Percentiles rank a stretch among this genome's conserved stretches.
Conservation (phyloP, 2,797 vertebrate species). For the Lophius americanus region DNA sequence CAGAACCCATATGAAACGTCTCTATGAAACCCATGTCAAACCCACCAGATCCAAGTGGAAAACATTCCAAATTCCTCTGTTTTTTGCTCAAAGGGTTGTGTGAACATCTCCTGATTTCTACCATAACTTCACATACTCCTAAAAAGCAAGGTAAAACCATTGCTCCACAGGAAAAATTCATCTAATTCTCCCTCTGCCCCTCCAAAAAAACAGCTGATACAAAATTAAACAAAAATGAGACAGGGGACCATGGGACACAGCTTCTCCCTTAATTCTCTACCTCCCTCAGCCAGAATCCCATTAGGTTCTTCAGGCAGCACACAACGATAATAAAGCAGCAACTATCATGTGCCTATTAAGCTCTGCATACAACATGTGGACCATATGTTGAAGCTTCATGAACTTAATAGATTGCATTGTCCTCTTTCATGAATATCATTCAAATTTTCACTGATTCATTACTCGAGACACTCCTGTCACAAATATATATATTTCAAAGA, state of each 20-base stretch:
- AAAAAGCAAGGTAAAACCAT: constrained; percentile 2
- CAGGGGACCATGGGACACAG: not conserved
- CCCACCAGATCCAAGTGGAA: too few species aligned
- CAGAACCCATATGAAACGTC: too few species aligned
- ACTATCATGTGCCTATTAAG: constrained; percentile 24
- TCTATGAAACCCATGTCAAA: too few species aligned
- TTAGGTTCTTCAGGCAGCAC: constrained; percentile 37
- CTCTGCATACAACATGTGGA: not conserved
- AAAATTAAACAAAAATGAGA: constrained; percentile 40
- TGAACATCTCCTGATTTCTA: constrained; percentile 1
- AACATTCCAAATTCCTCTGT: too few species aligned
- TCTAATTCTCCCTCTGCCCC: constrained; percentile 21
- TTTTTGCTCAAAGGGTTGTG: too few species aligned
- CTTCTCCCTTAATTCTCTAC: constrained; percentile 27
- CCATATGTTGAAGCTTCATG: constrained; percentile 6
- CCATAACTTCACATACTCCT: not conserved
- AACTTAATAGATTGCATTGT: constrained; percentile 2
- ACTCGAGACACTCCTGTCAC: not conserved
- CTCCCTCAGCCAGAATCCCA: constrained; percentile 32
- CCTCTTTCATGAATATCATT: constrained; percentile 10
- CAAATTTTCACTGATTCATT: not conserved
- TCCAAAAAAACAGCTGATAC: constrained; percentile 27
- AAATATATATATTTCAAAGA: not conserved
- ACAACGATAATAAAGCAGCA: not conserved
- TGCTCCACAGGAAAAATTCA: constrained; percentile 8